phyloP scores from a whole-genome alignment of 1,140 invertebrate genomes.

The Heliconius hermathena region DNA sequence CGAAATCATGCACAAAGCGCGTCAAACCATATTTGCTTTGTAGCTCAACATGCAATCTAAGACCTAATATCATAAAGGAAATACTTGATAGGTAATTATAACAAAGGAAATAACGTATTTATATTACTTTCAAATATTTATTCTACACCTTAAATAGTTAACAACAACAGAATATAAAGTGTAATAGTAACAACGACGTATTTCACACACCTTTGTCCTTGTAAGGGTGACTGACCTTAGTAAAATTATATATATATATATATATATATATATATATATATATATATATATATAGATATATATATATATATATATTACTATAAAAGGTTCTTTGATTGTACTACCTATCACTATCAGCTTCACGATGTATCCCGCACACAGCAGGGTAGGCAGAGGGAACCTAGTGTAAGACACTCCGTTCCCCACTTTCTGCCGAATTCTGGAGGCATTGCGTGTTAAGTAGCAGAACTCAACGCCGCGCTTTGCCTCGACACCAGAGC shows the following conservation, averaged over 20 bases:
- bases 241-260: too few relatives aligned
- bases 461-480: too few relatives aligned
- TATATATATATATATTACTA: too few relatives aligned
- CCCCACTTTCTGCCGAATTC: too few relatives aligned
- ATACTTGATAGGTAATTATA: not conserved
- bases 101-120: not conserved
- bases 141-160: slow-evolving; percentile 77
- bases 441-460: too few relatives aligned
- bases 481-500: too few relatives aligned
- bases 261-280: too few relatives aligned
- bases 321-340: not conserved
- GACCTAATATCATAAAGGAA: not conserved
- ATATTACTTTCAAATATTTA: slow-evolving; percentile 65
- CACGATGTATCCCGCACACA: too few relatives aligned
- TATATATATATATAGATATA: too few relatives aligned
- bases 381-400: too few relatives aligned
- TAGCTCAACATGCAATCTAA: slow-evolving; percentile 10
- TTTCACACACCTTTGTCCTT: slow-evolving; percentile 53
- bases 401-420: too few relatives aligned
- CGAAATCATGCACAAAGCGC: slow-evolving; percentile 26
- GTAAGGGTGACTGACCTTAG: slow-evolving; percentile 52
- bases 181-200: slow-evolving; percentile 69
- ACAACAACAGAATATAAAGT: slow-evolving; percentile 76
- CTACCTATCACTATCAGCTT: not conserved
- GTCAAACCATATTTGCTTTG: not conserved